These are phyloP conservation scores for Megalops atlanticus DNA, from an alignment of 2,113 vertebrate species.

Conservation along the genomic window DNA sequence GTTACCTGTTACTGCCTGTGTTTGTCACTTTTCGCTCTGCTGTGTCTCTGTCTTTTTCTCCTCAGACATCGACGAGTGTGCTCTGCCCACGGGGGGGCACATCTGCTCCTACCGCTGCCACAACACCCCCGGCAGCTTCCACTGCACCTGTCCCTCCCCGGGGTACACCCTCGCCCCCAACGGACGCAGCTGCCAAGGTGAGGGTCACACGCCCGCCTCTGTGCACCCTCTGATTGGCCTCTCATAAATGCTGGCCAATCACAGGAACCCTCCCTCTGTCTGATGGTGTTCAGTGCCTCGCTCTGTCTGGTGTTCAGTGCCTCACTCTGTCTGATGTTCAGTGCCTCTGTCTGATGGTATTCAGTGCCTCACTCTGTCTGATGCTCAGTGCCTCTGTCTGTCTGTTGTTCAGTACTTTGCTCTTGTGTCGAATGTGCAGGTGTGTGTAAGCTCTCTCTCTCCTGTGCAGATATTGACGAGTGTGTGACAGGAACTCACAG, in stretches of 20 bases:
- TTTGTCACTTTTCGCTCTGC: not conserved
- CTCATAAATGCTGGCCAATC: no score
- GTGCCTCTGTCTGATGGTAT: no score
- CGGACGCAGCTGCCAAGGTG: conserved; percentile 88
- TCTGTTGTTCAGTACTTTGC: no score
- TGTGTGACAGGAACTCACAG: conserved; percentile 85
- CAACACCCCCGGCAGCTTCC: conserved; percentile 88
- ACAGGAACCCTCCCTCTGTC: no score
- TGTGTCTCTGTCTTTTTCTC: not conserved
- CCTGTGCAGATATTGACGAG: conserved; percentile 83
- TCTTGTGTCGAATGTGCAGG: not conserved
- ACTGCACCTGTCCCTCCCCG: conserved; percentile 85
- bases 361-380: not conserved
- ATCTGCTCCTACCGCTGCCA: conserved; percentile 90
- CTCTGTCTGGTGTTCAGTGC: no score
- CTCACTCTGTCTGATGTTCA: no score
- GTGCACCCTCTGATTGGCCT: no score
- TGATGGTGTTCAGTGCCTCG: no score
- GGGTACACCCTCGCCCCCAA: conserved; percentile 88
- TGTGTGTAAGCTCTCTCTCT: not conserved
- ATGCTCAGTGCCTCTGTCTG: not conserved
- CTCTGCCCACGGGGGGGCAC: conserved; percentile 80
- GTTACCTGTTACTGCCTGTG: not conserved
- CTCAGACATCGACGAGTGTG: conserved; percentile 90
- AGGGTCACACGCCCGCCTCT: conserved; percentile 21